Evolutionary conservation across 2,113 vertebrate species (phyloP).

Genomic region (Onychorhynchus coronatus): DNA sequence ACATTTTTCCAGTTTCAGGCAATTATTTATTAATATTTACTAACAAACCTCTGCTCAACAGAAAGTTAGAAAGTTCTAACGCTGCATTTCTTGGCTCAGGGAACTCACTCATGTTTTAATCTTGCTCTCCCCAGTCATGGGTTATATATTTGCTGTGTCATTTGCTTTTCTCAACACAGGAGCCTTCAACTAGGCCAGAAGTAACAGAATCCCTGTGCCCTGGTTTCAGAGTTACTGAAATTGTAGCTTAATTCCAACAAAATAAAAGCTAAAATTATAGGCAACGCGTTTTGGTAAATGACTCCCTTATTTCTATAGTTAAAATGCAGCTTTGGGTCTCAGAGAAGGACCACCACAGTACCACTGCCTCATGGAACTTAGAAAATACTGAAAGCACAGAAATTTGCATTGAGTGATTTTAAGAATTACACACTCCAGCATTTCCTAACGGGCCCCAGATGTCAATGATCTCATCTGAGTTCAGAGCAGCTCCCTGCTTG

Average conservation of each 20-base stretch:
- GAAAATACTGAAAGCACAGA: not conserved
- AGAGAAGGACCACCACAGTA: not conserved
- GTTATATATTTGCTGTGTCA: constrained; percentile 63
- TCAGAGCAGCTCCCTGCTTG: not conserved
- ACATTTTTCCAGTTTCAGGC: not conserved
- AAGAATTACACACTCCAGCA: not conserved
- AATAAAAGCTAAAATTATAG: not conserved
- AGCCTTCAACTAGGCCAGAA: not conserved
- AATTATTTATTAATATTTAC: not conserved
- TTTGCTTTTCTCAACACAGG: constrained; percentile 34
- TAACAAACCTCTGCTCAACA: not conserved
- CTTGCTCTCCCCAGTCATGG: constrained; percentile 37
- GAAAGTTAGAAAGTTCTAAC: not conserved
- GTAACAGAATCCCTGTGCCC: constrained; percentile 1
- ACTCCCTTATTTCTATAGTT: not conserved
- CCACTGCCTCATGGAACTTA: not conserved
- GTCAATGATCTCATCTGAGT: not conserved
- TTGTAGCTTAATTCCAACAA: not conserved
- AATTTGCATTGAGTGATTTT: not conserved
- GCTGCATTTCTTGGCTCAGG: constrained; percentile 31
- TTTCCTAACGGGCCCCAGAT: constrained; percentile 23
- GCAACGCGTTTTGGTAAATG: not conserved
- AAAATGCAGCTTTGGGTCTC: not conserved
- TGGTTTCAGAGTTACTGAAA: not conserved
- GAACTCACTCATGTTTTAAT: constrained; percentile 49